Base-by-base conservation (phyloP, 2,888 invertebrate genomes). In the Oscheius sp. region DNA sequence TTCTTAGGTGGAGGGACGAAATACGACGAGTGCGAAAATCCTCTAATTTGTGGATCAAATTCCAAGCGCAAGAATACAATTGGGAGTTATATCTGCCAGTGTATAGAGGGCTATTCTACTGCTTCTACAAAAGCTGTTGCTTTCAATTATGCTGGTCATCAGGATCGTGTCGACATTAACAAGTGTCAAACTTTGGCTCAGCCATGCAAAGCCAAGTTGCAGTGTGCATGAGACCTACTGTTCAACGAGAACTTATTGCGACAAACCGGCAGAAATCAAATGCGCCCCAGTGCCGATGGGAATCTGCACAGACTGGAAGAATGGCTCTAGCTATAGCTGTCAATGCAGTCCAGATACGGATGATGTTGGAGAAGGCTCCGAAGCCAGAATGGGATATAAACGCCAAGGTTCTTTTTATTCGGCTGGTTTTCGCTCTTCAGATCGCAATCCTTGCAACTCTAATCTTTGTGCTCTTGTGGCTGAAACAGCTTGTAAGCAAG, bases 21-120 rank as follows among this genome's bases (percentile, higher is more conserved):
- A 10, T 68, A 61, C 42, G 92, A 95, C 87, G 95, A 95, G 86
- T 96, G 95, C 85, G 90, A 90, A 1, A 42, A 29, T 10, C 64
- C 64, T 25, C 15, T 8, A 2, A 42, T 65, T n/a, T 65, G 65
- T 20, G 65, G 55, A 5, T 2, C 37, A 6, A 29, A 42, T 20
- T 42, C 65, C 6, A 25, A 55, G 12, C 55, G 65, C 25, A 55
- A 23, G 25, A 53, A 65, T 45, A 37, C 39, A 4, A 27, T 20
- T 15, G 65, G 65, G 17, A 37, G 29, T 45, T 82, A 80, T 66
- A 73, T 68, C n/a, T 83, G 82, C 71, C 71, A 72, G n/a, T 83
- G 82, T 71, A 79, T 81, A 15, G 73, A 72, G 6, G 82, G 82
- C 29, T 83, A 79, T 50, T 69, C 72, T 39, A 71, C 68, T 25